A percentile compares a stretch with the other conserved stretches of the same genome.
These are phyloP conservation scores for Cryptomyrus ogoouensis DNA, from an alignment of 2,113 vertebrate species.

Conservation along the genomic window DNA sequence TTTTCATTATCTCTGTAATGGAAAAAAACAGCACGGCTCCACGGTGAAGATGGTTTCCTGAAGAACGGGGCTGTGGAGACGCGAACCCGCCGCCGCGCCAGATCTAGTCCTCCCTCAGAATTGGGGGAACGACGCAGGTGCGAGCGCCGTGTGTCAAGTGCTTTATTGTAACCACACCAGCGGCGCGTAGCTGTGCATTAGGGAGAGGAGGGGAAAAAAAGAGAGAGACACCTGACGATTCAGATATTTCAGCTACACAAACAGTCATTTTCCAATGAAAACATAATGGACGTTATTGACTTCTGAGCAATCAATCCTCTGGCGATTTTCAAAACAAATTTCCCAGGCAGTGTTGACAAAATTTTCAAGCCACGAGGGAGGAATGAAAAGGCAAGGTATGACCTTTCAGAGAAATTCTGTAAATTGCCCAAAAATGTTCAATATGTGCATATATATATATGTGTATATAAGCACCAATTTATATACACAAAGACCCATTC, in stretches of 20 bases:
- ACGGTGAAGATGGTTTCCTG: slow-evolving; percentile 38
- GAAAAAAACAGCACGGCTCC: slow-evolving; percentile 41
- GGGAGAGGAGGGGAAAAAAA: background rate
- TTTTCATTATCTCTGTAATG: slow-evolving; percentile 51
- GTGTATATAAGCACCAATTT: background rate
- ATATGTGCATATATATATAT: slow-evolving; percentile 2
- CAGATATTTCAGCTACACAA: background rate
- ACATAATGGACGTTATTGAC: background rate
- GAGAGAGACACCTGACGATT: background rate
- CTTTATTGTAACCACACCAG: background rate
- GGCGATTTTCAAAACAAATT: background rate
- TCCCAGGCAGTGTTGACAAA: background rate
- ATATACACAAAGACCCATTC: background rate
- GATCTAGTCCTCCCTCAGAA: background rate
- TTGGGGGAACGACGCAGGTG: background rate
- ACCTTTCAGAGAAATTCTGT: background rate
- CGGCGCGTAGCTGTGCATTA: background rate
- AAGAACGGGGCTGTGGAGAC: background rate
- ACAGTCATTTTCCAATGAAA: slow-evolving; percentile 8
- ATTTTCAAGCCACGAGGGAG: background rate
- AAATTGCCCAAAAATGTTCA: background rate
- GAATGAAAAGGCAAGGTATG: background rate
- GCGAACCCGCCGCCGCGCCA: background rate
- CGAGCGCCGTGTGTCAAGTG: background rate
- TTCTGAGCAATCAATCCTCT: background rate